Percentiles rank a stretch among this genome's conserved stretches.
phyloP scores from a whole-genome alignment of 2,888 invertebrate species.

The Andrena haemorrhoa region DNA sequence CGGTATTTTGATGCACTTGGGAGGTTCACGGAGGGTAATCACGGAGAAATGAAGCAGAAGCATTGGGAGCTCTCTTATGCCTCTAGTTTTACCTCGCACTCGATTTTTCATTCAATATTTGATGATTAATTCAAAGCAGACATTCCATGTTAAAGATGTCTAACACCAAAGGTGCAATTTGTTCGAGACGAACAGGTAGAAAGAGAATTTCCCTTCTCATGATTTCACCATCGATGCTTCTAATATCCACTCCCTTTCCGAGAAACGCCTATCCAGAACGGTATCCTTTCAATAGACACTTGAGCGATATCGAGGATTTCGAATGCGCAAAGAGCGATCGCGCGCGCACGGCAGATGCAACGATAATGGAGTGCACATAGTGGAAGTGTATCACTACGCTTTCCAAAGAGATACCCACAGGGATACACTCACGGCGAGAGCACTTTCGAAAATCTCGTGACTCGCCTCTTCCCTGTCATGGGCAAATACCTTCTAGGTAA shows the following conservation, averaged over 20 bases:
- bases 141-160: too few species aligned
- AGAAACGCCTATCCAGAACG: background rate
- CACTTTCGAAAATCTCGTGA: slow-evolving; percentile 75
- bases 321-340: background rate
- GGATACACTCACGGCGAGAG: slow-evolving; percentile 47
- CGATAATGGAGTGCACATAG: slow-evolving; percentile 38
- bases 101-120: too few species aligned
- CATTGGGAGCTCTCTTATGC: background rate
- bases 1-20: slow-evolving; percentile 1
- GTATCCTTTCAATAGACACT: background rate
- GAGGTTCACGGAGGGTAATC: background rate
- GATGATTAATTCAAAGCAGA: too few species aligned
- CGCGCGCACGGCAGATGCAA: slow-evolving; percentile 2
- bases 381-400: slow-evolving; percentile 25
- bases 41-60: background rate
- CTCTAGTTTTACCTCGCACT: background rate
- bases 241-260: background rate
- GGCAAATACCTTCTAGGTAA: slow-evolving; percentile 58
- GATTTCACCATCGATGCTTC: background rate
- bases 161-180: too few species aligned
- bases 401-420: slow-evolving; percentile 30
- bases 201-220: too few species aligned
- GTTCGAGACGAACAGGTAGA: too few species aligned
- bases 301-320: background rate
- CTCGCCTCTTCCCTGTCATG: slow-evolving; percentile 65